Evolutionary conservation across 2,888 invertebrate species (phyloP).

Genomic region (Acanthosepion esculentum): DNA sequence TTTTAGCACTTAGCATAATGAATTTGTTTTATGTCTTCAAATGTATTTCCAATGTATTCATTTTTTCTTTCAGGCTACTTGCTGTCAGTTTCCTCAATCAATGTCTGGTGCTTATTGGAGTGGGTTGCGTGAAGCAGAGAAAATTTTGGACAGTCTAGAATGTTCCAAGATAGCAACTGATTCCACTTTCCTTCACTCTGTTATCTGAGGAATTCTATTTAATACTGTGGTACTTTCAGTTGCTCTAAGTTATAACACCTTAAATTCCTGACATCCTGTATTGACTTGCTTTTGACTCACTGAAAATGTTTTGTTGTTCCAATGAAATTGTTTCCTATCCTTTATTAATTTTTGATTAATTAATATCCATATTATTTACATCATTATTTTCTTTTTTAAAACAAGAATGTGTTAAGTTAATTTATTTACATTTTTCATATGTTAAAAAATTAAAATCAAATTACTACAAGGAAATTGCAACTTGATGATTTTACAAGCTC

Average conservation of each 20-base stretch:
- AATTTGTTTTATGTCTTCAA: too few relatives aligned
- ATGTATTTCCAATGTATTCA: too few relatives aligned
- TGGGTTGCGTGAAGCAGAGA: slow-evolving; percentile 75
- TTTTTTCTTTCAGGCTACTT: slow-evolving; percentile 74
- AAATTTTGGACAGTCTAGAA: slow-evolving; percentile 61
- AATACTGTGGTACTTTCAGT: neutral
- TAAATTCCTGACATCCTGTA: neutral
- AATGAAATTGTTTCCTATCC: neutral
- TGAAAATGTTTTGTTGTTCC: neutral
- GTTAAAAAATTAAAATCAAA: neutral
- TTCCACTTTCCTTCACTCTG: neutral
- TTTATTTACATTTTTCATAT: neutral
- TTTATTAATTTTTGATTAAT: neutral
- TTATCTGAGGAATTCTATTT: neutral
- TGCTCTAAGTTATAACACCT: neutral
- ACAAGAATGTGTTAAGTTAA: neutral
- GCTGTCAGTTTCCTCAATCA: slow-evolving; percentile 76
- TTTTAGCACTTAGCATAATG: too few relatives aligned
- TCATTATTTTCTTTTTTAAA: neutral
- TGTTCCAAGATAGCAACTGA: neutral
- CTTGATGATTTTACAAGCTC: neutral
- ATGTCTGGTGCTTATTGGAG: slow-evolving; percentile 77
- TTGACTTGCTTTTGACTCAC: neutral
- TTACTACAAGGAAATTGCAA: neutral
- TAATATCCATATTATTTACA: neutral